Percentiles rank a stretch among this genome's conserved stretches.
Evolutionary conservation across 1,140 invertebrate genomes (phyloP).

Genomic region (Tribolium castaneum): DNA sequence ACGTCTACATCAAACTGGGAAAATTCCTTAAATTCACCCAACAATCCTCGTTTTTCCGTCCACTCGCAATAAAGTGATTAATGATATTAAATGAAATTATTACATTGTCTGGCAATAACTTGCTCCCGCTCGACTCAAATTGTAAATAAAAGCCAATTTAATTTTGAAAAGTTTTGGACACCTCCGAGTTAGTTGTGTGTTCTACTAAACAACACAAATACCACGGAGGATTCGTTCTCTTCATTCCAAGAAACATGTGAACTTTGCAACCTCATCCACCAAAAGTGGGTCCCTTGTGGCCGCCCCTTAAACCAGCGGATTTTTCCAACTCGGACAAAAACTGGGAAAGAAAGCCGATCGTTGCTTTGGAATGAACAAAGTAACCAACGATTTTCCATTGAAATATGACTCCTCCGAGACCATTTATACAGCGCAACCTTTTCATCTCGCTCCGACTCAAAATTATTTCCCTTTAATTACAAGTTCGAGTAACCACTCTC

Average conservation of each 20-base stretch:
- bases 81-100: not conserved
- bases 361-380: not conserved
- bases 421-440: not conserved
- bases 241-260: not conserved
- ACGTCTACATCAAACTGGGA: not conserved
- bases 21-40: not conserved
- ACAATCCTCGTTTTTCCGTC: not conserved
- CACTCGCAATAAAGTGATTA: not conserved
- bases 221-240: not conserved
- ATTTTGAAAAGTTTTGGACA: not conserved
- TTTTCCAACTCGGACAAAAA: constrained; percentile 11
- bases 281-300: not conserved
- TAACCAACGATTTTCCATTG: constrained; percentile 5
- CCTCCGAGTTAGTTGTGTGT: not conserved
- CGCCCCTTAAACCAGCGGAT: not conserved
- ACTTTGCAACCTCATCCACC: constrained; percentile 1
- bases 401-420: constrained; percentile 9
- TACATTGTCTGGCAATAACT: not conserved
- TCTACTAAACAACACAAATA: not conserved
- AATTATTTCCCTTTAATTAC: constrained; percentile 8
- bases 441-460: not conserved
- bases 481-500: not conserved
- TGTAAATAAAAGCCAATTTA: no score
- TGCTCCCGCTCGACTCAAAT: no score
- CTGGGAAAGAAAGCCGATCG: not conserved